Evolutionary conservation across 2,113 vertebrate genomes (phyloP).

Genomic region (Entomyzon cyanotis): DNA sequence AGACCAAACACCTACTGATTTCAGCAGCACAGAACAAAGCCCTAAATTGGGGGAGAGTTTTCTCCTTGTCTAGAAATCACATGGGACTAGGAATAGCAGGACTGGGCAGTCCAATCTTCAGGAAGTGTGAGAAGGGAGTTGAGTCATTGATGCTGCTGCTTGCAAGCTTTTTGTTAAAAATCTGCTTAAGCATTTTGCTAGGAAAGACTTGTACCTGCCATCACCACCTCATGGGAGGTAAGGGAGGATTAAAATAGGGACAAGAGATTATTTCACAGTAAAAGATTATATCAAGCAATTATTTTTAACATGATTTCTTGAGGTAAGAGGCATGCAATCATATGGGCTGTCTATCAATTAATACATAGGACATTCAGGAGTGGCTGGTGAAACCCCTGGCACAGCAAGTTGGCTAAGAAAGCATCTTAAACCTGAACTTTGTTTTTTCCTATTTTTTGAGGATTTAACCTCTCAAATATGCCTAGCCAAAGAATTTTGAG

Average conservation of each 20-base stretch:
- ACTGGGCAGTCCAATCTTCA: not conserved
- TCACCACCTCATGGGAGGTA: not conserved
- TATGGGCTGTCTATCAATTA: rapidly evolving
- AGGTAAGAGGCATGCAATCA: not conserved
- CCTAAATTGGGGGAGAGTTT: not conserved
- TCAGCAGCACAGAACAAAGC: not conserved
- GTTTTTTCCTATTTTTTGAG: not conserved
- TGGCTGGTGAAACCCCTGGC: not conserved
- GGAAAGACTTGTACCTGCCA: not conserved
- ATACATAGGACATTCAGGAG: not conserved
- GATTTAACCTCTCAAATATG: not conserved
- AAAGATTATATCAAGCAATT: not conserved
- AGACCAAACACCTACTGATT: not conserved
- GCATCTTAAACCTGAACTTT: not conserved
- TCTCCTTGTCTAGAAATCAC: not conserved
- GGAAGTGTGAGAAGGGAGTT: not conserved
- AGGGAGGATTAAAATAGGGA: not conserved
- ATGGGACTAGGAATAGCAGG: not conserved
- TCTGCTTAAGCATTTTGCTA: not conserved
- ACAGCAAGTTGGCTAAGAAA: not conserved
- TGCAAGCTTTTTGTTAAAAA: not conserved
- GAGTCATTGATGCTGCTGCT: not conserved
- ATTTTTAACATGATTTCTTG: not conserved
- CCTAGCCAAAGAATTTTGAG: not conserved
- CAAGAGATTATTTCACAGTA: not conserved